Percentiles rank a stretch among this genome's conserved stretches.
Conservation (phyloP, 1,140 invertebrate genomes). For the Stratiolaelaps scimitus region DNA sequence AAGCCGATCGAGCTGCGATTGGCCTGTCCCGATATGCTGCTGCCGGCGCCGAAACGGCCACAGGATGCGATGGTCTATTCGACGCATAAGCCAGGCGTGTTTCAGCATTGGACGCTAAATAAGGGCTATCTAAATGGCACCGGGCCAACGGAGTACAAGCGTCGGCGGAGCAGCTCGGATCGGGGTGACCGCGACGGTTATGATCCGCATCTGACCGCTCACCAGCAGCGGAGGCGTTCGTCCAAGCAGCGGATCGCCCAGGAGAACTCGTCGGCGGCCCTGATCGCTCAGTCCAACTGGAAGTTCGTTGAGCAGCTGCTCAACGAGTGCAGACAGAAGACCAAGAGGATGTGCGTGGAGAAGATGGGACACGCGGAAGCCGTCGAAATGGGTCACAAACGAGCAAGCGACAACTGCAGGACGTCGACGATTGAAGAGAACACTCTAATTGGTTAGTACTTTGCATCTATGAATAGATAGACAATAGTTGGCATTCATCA, state of each 20-base stretch:
- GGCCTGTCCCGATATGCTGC: conserved; percentile 12
- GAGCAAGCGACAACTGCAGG: conserved; percentile 42
- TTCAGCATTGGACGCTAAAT: conserved; percentile 13
- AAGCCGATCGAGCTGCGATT: conserved; percentile 17
- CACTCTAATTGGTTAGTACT: conserved; percentile 57
- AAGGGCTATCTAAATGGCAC: conserved; percentile 15
- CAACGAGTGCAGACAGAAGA: conserved; percentile 56
- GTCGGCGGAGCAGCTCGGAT: conserved; percentile 9
- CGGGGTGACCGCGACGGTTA: conserved; percentile 5
- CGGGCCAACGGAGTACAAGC: conserved; percentile 5
- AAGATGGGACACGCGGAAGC: conserved; percentile 89
- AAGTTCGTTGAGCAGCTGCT: conserved; percentile 93
- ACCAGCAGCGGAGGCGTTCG: conserved; percentile 12
- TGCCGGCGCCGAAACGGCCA: conserved; percentile 12
- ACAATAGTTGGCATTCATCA: too few species aligned
- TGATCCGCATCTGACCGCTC: background rate
- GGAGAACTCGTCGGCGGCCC: conserved; percentile 47
- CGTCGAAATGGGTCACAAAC: conserved; percentile 60
- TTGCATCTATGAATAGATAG: too few species aligned
- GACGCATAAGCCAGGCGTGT: conserved; percentile 1
- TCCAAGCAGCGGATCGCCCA: conserved; percentile 13
- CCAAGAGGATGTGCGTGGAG: conserved; percentile 91
- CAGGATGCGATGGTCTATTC: conserved; percentile 11
- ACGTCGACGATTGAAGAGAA: conserved; percentile 76
- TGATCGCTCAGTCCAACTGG: conserved; percentile 95